Percentiles rank a stretch among this genome's conserved stretches.
Conservation (phyloP, 1,140 invertebrate genomes). For the Chlorops oryzae region DNA sequence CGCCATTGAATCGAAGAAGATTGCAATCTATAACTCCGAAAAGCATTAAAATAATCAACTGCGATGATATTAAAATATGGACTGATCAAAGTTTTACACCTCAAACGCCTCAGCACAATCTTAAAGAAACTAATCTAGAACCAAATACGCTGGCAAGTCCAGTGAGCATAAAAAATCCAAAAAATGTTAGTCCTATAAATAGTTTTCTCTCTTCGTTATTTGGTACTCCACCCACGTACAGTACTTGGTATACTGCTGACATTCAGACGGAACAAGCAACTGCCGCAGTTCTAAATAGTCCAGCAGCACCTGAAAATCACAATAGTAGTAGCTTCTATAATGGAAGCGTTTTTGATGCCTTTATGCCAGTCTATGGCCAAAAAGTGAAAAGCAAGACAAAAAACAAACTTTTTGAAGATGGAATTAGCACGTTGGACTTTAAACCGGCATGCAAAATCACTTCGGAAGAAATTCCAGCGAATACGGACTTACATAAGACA, state of each 20-base stretch:
- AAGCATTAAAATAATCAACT: slow-evolving; percentile 37
- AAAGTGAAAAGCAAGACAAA: slow-evolving; percentile 55
- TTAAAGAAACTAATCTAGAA: neutral
- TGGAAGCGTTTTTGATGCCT: slow-evolving; percentile 30
- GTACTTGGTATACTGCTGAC: slow-evolving; percentile 29
- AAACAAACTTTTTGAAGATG: slow-evolving; percentile 61
- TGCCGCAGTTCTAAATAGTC: neutral
- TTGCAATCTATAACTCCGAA: neutral
- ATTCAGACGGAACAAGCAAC: neutral
- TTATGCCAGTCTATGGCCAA: slow-evolving; percentile 48
- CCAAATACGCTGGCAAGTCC: too few species aligned
- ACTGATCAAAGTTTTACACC: slow-evolving; percentile 31
- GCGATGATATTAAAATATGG: slow-evolving; percentile 44
- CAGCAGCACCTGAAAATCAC: neutral
- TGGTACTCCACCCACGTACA: slow-evolving; percentile 29
- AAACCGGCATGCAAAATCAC: slow-evolving; percentile 46
- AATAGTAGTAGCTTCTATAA: neutral
- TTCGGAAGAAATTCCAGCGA: slow-evolving; percentile 31
- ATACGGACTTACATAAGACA: slow-evolving; percentile 54
- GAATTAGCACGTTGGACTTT: slow-evolving; percentile 48
- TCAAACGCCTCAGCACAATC: neutral
- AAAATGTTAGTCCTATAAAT: slow-evolving; percentile 24
- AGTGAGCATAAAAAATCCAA: too few species aligned
- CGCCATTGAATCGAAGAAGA: too few species aligned
- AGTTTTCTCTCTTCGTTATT: slow-evolving; percentile 33